Evolutionary conservation across 2,113 vertebrate genomes (phyloP), one percentile per base, ranked within the genome.

Genomic region (Oryzias curvinotus): DNA sequence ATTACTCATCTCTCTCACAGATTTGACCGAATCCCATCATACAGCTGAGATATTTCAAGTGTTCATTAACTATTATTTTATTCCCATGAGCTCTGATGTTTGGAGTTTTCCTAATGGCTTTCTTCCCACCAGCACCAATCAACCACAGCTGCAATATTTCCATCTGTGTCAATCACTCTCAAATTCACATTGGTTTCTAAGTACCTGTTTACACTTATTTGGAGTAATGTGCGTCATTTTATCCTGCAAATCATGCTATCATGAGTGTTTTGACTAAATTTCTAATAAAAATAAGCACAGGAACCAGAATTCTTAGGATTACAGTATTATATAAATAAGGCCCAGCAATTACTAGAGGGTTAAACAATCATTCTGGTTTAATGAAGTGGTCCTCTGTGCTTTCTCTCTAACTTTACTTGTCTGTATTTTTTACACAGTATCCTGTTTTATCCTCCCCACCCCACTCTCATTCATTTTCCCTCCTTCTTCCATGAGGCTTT

Each of bases 401-500:
- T 78, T 78, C 62, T 62, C 62, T 81, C 83, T 90, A 81, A 53
- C 59, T 77, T 49, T 65, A 42, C 53, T 52, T 58, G 45, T 72
- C 82, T 83, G 81, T 85, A 66, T 67, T 54, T 76, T 79, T 88
- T 86, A 91, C 91, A 92, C 85, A 68, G 87, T 89, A 91, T 92
- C 91, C 88, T 71, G 85, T 85, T 87, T 88, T 82, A 87, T 77
- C 81, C 83, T 75, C 64, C 63, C 62, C 56, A 51, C 57, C 36
- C 42, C 50, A 59, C 19, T 65, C 73, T 78, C 56, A 69, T 45
- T 75, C 42, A 46, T 78, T 69, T 78, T 69, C 84, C 89, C 77
- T 83, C 86, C 85, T 87, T 88, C 87, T 87, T 90, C 92, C 87
- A 89, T 65, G 75, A 93, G 87, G 91, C 91, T 89, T 86, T 62